Base-by-base conservation (phyloP, 2,888 invertebrate species). In the Tetheella fluctuosa region DNA sequence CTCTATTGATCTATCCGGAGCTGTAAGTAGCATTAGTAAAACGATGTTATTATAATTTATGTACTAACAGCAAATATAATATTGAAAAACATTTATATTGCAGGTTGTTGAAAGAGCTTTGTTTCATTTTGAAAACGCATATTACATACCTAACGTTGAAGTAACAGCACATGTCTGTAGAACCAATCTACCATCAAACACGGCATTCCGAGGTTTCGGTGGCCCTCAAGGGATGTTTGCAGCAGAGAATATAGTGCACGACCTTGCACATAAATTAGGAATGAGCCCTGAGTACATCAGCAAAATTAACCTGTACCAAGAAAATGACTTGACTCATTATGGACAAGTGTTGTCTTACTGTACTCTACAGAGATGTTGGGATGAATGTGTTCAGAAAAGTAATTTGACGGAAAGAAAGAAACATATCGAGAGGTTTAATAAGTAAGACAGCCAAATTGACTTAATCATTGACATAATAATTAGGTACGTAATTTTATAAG, bases 141-240 rank as follows among this genome's bases (percentile, higher is more conserved):
- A 98, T 85, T 94, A 94, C 68, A 95, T 98, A 65, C 96, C 96
- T 0, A 95, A 96, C 70, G 93, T 95, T 0, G 94, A 95, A 67
- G 95, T 97, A 0, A 94, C 91, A 13, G 97, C 97, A 0, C 95
- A 95, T 77, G 91, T 95, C 13, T 99, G 98, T 80, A 96, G 95
- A 87, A 99, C 99, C 0, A 98, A 99, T 91, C 85, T 97, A 57
- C 96, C 98, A 0, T 98, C 98, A 0, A 98, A 98, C 81, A 99
- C 98, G 0, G 99, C 99, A 0, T 99, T 98, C 79, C 94, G 99
- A 74, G 98, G 98, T 1, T 98, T 98, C 77, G 98, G 98, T 7
- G 97, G 96, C 0, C 98, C 98, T 0, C 98, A 98, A 81, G 98
- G 96, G 30, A 97, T 98, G 97, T 96, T 97, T 80, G 95, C 96